Conservation (phyloP, 2,797 vertebrate species). For the Cirrhinus mrigala region DNA sequence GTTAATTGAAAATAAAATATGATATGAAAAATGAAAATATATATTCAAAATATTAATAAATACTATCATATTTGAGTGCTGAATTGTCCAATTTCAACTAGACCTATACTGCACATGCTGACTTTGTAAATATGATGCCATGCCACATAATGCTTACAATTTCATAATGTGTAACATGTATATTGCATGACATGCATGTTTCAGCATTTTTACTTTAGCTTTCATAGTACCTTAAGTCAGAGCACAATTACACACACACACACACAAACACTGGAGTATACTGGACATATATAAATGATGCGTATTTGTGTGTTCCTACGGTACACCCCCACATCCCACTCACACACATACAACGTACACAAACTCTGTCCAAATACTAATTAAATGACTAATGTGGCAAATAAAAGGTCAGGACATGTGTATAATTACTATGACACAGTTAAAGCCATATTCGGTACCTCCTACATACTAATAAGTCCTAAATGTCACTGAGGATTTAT, state of each 20-base stretch:
- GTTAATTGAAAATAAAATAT: not conserved
- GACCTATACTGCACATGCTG: not conserved
- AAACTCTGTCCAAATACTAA: not conserved
- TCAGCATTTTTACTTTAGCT: not conserved
- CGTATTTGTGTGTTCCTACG: not conserved
- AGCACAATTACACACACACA: not conserved
- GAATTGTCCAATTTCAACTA: not conserved
- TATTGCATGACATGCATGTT: not conserved
- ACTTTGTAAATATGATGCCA: not conserved
- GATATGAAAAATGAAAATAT: not conserved
- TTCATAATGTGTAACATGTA: not conserved
- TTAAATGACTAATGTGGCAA: not conserved
- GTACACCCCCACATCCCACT: not conserved
- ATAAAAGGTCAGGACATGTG: constrained; percentile 2
- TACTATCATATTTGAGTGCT: not conserved
- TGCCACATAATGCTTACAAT: not conserved
- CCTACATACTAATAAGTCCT: not conserved
- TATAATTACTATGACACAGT: constrained; percentile 21
- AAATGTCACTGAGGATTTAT: constrained; percentile 17
- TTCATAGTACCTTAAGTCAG: not conserved
- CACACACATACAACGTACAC: not conserved
- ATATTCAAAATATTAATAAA: not conserved
- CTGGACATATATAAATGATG: not conserved
- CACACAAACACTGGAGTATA: not conserved
- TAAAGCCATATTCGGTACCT: not conserved